Conservation (phyloP, 2,888 invertebrate species). For the Sphaeridia pumilis region DNA sequence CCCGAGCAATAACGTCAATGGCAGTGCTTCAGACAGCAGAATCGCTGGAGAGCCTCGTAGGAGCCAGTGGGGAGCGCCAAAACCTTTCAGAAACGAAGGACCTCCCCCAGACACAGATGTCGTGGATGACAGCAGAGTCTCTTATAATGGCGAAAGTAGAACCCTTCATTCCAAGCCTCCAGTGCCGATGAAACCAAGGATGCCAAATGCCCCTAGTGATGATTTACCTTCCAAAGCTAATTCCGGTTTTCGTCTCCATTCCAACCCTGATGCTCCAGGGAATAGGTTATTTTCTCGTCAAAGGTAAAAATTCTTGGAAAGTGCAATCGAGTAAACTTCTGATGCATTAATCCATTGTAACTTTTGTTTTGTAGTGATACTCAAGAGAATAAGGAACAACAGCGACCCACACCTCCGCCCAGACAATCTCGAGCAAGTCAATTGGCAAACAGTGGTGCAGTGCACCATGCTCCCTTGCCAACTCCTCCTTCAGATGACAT, state of each 20-base stretch:
- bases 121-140: constrained; percentile 10
- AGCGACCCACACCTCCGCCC: constrained; percentile 34
- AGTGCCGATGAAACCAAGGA: constrained; percentile 9
- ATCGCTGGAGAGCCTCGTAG: constrained; percentile 15
- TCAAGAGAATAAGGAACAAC: background rate
- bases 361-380: too few relatives aligned
- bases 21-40: constrained; percentile 15
- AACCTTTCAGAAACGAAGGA: constrained; percentile 25
- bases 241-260: constrained; percentile 33
- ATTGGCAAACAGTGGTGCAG: constrained; percentile 37
- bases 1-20: constrained; percentile 17
- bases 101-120: constrained; percentile 11
- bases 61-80: constrained; percentile 37
- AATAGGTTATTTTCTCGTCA: constrained; percentile 31
- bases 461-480: constrained; percentile 50
- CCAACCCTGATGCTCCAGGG: constrained; percentile 35
- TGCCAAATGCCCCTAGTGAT: background rate
- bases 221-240: constrained; percentile 1
- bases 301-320: too few relatives aligned
- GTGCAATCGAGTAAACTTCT: background rate
- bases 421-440: constrained; percentile 36
- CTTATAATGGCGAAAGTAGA: constrained; percentile 32
- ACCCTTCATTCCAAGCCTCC: constrained; percentile 20
- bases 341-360: too few relatives aligned
- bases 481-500: constrained; percentile 68